phyloP scores from a whole-genome alignment of 2,113 vertebrate genomes.

The Xyliphius kryptos region DNA sequence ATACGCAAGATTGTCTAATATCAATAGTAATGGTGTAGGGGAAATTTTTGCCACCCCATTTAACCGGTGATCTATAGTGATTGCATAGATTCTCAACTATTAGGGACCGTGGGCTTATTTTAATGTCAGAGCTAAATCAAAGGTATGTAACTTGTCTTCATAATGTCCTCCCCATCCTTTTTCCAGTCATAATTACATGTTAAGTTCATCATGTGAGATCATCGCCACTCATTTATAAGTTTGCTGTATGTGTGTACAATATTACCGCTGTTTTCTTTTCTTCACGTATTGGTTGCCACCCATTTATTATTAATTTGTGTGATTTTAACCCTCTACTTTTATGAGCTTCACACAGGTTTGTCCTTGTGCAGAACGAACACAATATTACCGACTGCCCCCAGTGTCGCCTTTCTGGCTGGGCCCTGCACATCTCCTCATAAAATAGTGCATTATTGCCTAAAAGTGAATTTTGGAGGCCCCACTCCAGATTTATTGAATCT shows the following conservation, averaged over 20 bases:
- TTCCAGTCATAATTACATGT: neutral
- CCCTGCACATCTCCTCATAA: constrained; percentile 12
- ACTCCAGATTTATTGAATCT: constrained; percentile 59
- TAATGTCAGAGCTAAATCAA: too few relatives aligned
- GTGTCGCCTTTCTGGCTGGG: constrained; percentile 27
- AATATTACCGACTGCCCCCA: constrained; percentile 47
- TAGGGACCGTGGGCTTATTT: too few relatives aligned
- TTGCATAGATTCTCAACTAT: too few relatives aligned
- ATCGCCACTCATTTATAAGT: neutral
- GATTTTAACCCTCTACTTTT: constrained; percentile 47
- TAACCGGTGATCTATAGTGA: too few relatives aligned
- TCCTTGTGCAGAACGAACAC: constrained; percentile 45
- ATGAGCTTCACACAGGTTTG: constrained; percentile 47
- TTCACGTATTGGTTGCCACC: constrained; percentile 54
- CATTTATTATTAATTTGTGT: constrained; percentile 60
- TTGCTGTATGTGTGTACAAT: constrained; percentile 10
- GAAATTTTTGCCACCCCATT: too few relatives aligned
- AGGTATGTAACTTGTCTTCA: too few relatives aligned
- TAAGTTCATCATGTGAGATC: constrained; percentile 2
- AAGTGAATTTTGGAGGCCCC: constrained; percentile 49
- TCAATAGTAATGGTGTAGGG: too few relatives aligned
- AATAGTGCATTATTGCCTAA: constrained; percentile 43
- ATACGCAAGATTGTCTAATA: too few relatives aligned
- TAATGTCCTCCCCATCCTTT: too few relatives aligned
- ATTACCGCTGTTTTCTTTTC: constrained; percentile 49